phyloP scores from a whole-genome alignment of 2,797 vertebrate genomes.

The Schizothorax lantsangensis region DNA sequence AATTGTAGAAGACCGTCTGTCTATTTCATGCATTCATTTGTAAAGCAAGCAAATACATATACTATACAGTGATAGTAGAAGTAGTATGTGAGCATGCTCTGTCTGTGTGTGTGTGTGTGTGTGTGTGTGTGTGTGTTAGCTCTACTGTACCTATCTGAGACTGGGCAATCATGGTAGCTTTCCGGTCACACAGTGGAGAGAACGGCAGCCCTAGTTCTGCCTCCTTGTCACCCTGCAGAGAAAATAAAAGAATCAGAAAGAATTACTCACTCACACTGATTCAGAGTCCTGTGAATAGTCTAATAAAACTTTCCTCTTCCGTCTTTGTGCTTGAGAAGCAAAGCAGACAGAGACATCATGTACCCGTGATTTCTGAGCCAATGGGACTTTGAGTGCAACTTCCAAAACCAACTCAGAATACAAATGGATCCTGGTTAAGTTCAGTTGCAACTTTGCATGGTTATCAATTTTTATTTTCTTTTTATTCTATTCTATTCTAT shows the following conservation, averaged over 20 bases:
- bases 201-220: conserved; percentile 93
- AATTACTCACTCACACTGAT: neutral
- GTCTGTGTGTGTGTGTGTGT: neutral
- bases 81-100: neutral
- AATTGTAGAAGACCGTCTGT: neutral
- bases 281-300: neutral
- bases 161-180: conserved; percentile 97
- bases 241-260: conserved; percentile 44
- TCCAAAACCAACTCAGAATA: neutral
- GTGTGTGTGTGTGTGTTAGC: neutral
- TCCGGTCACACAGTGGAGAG: conserved; percentile 96
- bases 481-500: neutral
- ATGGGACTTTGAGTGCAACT: neutral
- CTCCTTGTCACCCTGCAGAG: conserved; percentile 93
- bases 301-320: neutral
- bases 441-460: neutral
- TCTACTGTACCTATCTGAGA: conserved; percentile 92
- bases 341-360: conserved; percentile 1
- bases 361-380: neutral
- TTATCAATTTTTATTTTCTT: neutral
- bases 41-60: neutral
- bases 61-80: neutral
- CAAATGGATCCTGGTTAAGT: neutral
- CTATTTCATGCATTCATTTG: neutral
- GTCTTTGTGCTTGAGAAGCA: neutral